Evolutionary conservation across 2,113 vertebrate genomes (phyloP), one percentile per base, ranked within the genome.

Genomic region (Clarias batrachus): DNA sequence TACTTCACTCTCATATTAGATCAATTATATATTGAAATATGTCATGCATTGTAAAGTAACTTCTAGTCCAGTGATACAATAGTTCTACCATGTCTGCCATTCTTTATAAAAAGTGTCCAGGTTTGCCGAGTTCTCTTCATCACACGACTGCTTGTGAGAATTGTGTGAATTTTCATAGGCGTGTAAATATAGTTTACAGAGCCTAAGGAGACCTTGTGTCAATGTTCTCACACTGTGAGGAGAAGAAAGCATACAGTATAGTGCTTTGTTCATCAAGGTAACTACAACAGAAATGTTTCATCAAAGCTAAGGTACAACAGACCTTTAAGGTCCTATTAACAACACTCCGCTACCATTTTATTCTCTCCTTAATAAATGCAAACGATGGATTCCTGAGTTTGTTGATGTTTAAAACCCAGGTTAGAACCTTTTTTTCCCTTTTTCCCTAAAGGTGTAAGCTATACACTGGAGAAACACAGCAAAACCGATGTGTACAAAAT

Each of bases 151-250:
- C 78, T 33, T 30, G 37, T 33, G 12, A 65, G 13, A 41, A 82
- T 66, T 0, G 23, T 27, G 13, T 4, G 37, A 82, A 52, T 65
- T 48, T 48, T n/a, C 52, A 82, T 11, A 17, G 66, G n/a, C 1
- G 3, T 16, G 5, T 48, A 66, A 27, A 66, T 82, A 52, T 10
- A 65, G 62, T 27, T n/a, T 19, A 3, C 60, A 27, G 16, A 10
- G 30, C 25, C 80, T 54, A 66, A n/a, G 10, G 80, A 13, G n/a
- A 65, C 60, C 23, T 81, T 48, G 80, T 82, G 10, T 82, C 62
- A 65, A 82, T 37, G 62, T 82, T 66, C 33, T 4, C 25, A 63
- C 23, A 65, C 77, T 12, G 77, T 79, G 4, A 41, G 27, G 27
- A 59, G 74, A 78, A 57, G 48, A 57, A 54, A 77, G 48, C 23